Evolutionary conservation across 2,888 invertebrate genomes (phyloP).

Genomic region (Ferrisia virgata): DNA sequence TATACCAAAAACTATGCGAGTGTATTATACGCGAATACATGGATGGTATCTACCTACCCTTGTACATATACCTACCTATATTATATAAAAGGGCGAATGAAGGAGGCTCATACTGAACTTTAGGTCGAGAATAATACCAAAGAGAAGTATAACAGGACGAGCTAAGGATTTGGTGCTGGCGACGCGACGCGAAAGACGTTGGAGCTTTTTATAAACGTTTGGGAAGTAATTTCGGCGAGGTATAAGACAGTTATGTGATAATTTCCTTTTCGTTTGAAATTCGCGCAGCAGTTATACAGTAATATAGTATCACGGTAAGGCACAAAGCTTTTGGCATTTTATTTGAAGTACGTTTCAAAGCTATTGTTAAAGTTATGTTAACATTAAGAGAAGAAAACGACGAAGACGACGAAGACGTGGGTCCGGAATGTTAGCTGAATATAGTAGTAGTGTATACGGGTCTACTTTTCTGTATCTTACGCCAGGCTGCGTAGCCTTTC

Average conservation of each 20-base stretch:
- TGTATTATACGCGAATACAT: too few species aligned
- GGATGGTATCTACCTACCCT: too few species aligned
- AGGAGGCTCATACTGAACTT: neutral
- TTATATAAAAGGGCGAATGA: neutral
- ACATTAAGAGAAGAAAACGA: neutral
- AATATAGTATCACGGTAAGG: neutral
- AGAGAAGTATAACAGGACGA: neutral
- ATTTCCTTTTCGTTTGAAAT: conserved; percentile 22
- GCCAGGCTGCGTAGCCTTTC: neutral
- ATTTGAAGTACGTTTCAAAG: conserved; percentile 22
- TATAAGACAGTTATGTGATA: conserved; percentile 25
- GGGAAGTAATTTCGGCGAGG: conserved; percentile 3
- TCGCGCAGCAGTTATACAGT: neutral
- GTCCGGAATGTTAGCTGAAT: conserved; percentile 19
- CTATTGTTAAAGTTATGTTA: conserved; percentile 4
- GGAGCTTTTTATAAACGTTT: neutral
- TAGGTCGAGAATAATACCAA: neutral
- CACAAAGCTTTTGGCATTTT: conserved; percentile 24
- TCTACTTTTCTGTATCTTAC: neutral
- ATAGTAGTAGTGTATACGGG: neutral
- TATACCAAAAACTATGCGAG: too few species aligned
- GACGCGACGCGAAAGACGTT: neutral
- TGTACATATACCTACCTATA: too few species aligned
- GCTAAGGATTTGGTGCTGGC: neutral
- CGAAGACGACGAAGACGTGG: neutral